Percentiles rank a stretch among this genome's conserved stretches.
phyloP scores from a whole-genome alignment of 2,888 invertebrate genomes.

The Oligia strigilis region DNA sequence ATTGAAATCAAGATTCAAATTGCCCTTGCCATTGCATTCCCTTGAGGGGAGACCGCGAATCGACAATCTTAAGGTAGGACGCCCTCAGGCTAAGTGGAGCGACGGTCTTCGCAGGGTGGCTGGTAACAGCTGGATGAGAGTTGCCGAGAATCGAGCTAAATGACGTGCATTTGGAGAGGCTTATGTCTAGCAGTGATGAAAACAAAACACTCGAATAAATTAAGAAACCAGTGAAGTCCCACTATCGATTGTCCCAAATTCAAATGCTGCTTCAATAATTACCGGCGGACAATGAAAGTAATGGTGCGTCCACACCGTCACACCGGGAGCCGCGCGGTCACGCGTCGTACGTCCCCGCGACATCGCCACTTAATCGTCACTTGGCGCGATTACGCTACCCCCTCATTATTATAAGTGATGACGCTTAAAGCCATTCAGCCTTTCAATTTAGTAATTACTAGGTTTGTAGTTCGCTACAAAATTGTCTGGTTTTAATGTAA shows the following conservation, averaged over 20 bases:
- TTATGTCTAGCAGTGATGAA: background rate
- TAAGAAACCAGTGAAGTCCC: constrained; percentile 29
- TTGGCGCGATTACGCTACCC: constrained; percentile 81
- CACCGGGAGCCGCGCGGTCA: constrained; percentile 73
- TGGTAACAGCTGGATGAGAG: background rate
- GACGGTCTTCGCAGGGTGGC: background rate
- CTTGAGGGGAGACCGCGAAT: no score
- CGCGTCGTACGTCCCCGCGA: constrained; percentile 78
- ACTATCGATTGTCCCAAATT: constrained; percentile 71
- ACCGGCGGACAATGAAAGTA: constrained; percentile 82
- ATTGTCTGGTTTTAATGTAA: constrained; percentile 72
- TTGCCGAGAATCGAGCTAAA: background rate
- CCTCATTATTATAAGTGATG: constrained; percentile 89
- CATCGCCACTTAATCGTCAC: constrained; percentile 85
- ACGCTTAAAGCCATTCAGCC: constrained; percentile 88
- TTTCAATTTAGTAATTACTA: constrained; percentile 90
- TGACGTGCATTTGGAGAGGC: background rate
- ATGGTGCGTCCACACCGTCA: constrained; percentile 83
- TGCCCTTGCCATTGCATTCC: no score
- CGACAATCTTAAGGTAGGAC: no score
- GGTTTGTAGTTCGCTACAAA: constrained; percentile 74
- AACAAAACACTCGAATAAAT: constrained; percentile 12
- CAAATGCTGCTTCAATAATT: constrained; percentile 78
- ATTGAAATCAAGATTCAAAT: background rate
- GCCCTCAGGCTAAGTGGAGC: no score